phyloP scores from a whole-genome alignment of 2,113 vertebrate genomes.

The Microtus oregoni region DNA sequence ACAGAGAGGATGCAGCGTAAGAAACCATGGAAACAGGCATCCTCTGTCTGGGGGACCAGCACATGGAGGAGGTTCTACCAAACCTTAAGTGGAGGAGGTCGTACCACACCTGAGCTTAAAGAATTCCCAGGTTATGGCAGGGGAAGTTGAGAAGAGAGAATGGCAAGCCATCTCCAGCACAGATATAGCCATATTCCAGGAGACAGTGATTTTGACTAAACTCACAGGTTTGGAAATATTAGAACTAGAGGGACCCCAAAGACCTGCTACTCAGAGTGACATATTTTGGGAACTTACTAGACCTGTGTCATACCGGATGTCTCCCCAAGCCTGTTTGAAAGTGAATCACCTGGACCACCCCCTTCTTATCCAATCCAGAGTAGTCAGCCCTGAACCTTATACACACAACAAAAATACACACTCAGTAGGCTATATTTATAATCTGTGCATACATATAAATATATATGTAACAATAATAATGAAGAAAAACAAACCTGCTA shows the following conservation, averaged over 20 bases:
- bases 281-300: neutral
- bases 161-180: neutral
- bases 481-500: neutral
- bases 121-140: neutral
- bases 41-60: neutral
- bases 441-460: too few relatives aligned
- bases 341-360: neutral
- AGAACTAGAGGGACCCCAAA: neutral
- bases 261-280: neutral
- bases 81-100: neutral
- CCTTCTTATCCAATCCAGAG: neutral
- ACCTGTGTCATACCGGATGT: neutral
- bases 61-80: neutral
- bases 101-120: neutral
- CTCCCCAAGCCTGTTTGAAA: neutral
- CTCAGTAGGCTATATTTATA: neutral
- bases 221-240: conserved; percentile 40
- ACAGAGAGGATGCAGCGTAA: neutral
- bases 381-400: neutral
- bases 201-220: neutral
- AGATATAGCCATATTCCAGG: neutral
- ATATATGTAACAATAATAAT: neutral
- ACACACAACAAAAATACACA: neutral
- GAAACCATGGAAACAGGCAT: neutral
- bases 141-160: neutral